phyloP scores from a whole-genome alignment of 2,113 vertebrate genomes.

The Hirundichthys speculiger region DNA sequence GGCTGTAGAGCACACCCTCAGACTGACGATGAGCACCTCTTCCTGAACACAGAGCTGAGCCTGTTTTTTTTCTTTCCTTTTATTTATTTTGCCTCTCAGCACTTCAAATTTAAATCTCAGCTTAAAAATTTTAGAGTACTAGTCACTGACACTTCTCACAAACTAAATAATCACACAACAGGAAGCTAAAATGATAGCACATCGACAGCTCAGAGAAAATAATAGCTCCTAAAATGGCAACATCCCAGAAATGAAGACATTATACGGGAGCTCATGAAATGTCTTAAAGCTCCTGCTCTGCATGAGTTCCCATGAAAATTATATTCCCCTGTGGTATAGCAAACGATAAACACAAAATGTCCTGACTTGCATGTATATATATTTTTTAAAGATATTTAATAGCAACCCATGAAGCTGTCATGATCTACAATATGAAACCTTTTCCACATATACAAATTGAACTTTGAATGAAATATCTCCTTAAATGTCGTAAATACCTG shows the following conservation, averaged over 20 bases:
- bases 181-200: constrained; percentile 26
- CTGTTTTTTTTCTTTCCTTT: no score
- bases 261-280: background rate
- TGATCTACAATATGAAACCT: no score
- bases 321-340: background rate
- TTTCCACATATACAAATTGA: no score
- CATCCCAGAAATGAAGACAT: background rate
- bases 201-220: constrained; percentile 18
- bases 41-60: constrained; percentile 49
- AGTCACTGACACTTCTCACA: constrained; percentile 41
- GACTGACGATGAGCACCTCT: constrained; percentile 23
- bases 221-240: background rate
- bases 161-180: constrained; percentile 29
- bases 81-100: constrained; percentile 33
- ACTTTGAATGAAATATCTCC: no score
- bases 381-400: no score
- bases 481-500: no score
- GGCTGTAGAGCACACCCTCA: constrained; percentile 1
- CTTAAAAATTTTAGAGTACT: constrained; percentile 38
- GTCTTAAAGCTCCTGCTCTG: background rate
- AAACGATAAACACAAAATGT: background rate
- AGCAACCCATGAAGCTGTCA: no score
- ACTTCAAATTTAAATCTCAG: constrained; percentile 34
- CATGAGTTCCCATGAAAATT: constrained; percentile 5
- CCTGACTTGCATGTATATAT: no score